A percentile compares a stretch with the other conserved stretches of the same genome.
Conservation (phyloP, 2,113 vertebrate genomes). For the Corvus hawaiiensis region DNA sequence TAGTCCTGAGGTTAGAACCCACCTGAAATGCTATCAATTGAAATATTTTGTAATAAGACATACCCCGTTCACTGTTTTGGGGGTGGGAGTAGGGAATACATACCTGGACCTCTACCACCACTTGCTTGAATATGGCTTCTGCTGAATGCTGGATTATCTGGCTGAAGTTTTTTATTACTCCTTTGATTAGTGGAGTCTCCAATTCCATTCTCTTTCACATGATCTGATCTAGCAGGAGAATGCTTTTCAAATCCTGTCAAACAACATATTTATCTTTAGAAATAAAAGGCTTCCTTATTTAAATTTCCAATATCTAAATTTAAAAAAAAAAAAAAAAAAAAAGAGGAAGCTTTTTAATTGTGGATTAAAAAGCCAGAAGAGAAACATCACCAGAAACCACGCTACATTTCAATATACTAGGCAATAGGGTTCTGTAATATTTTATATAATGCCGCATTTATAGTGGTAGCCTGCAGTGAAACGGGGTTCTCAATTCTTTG, state of each 20-base stretch:
- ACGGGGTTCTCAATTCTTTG: not conserved
- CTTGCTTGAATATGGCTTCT: constrained; percentile 77
- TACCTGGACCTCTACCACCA: constrained; percentile 82
- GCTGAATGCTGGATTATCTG: constrained; percentile 72
- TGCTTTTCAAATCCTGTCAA: constrained; percentile 67
- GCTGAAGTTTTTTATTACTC: constrained; percentile 67
- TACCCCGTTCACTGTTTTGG: rapidly evolving
- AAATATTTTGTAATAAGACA: not conserved
- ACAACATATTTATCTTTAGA: not conserved
- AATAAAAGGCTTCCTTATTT: not conserved
- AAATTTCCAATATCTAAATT: not conserved
- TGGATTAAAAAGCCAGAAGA: not conserved
- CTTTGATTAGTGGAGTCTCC: constrained; percentile 68
- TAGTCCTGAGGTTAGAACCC: not conserved
- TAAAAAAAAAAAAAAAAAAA: not conserved
- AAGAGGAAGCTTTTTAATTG: not conserved
- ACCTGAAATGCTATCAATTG: not conserved
- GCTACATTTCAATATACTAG: not conserved
- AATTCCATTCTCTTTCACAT: constrained; percentile 79
- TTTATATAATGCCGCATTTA: not conserved
- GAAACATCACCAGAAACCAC: not conserved
- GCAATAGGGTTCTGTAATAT: not conserved
- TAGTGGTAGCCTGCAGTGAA: not conserved
- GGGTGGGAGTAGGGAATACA: not conserved
- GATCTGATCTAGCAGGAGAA: constrained; percentile 70